A percentile compares a stretch with the other conserved stretches of the same genome.
Evolutionary conservation across 2,797 vertebrate genomes (phyloP).

Genomic region (Poecilia wingei): DNA sequence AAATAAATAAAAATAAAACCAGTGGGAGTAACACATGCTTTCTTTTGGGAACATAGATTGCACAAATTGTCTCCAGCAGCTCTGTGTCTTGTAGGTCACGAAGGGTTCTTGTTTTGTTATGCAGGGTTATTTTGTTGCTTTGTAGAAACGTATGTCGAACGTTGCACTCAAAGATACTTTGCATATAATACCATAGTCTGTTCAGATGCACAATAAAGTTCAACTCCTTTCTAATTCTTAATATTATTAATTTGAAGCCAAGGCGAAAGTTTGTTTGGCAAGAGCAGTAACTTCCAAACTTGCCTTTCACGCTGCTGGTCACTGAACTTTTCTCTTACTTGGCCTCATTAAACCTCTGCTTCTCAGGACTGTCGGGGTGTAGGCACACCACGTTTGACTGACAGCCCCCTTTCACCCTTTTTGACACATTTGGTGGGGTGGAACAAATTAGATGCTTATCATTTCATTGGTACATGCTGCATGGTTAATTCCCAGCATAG

Average conservation of each 20-base stretch:
- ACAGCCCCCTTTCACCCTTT: constrained; percentile 2
- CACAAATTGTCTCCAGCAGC: neutral
- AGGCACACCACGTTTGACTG: constrained; percentile 9
- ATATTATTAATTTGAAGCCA: neutral
- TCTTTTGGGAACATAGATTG: neutral
- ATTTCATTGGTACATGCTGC: constrained; percentile 15
- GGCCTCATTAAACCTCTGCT: constrained; percentile 21
- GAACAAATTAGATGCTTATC: constrained; percentile 21
- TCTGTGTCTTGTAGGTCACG: neutral
- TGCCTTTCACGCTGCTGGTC: constrained; percentile 1
- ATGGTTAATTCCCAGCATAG: constrained; percentile 9
- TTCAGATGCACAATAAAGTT: neutral
- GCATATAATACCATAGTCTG: neutral
- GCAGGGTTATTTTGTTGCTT: neutral
- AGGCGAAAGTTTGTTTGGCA: constrained; percentile 14
- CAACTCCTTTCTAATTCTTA: neutral
- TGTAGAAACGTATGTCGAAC: neutral
- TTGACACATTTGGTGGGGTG: constrained; percentile 12
- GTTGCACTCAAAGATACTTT: neutral
- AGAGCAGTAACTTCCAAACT: neutral
- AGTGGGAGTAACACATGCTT: neutral
- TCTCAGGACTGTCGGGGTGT: constrained; percentile 2
- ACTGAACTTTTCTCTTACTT: constrained; percentile 13
- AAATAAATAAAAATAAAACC: neutral
- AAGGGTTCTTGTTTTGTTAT: constrained; percentile 1